A percentile compares a stretch with the other conserved stretches of the same genome.
phyloP scores from a whole-genome alignment of 1,140 invertebrate species.

The Drosophila chauvacae region DNA sequence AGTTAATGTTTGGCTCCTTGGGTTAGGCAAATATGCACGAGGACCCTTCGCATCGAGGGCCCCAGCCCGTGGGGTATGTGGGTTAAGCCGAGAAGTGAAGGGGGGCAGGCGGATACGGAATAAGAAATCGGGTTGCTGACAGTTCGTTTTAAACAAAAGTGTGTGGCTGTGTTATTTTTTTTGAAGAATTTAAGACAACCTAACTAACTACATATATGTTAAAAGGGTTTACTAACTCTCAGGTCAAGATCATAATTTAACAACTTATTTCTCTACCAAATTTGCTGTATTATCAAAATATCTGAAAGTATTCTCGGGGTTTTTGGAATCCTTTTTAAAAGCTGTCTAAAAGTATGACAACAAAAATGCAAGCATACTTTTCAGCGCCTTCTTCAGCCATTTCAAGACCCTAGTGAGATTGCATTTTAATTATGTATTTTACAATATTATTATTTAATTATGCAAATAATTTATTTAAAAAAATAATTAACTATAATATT shows the following conservation, averaged over 20 bases:
- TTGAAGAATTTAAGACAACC: not conserved
- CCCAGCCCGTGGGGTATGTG: slow-evolving; percentile 17
- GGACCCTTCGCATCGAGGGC: slow-evolving; percentile 9
- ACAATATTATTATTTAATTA: not conserved
- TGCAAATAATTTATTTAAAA: not conserved
- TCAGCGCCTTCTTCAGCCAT: not conserved
- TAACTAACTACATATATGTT: not conserved
- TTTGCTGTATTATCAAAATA: not conserved
- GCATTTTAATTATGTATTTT: not conserved
- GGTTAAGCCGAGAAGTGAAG: slow-evolving; percentile 32
- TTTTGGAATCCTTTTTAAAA: not conserved
- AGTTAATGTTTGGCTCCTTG: slow-evolving; percentile 39
- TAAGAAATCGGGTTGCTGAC: slow-evolving; percentile 12
- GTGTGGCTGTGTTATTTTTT: not conserved
- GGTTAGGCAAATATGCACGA: slow-evolving; percentile 39
- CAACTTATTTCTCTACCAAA: not conserved
- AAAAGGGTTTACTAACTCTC: not conserved
- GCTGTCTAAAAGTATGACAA: not conserved
- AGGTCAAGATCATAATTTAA: not conserved
- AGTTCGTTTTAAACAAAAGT: slow-evolving; percentile 1
- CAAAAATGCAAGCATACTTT: not conserved
- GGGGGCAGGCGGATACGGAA: not conserved
- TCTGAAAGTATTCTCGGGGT: not conserved
- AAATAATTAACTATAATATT: not conserved
- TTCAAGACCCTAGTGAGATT: not conserved